Evolutionary conservation across 35 echinoderm and acorn worm genomes (phyloP).

Genomic region (Nesometra sesokonis): DNA sequence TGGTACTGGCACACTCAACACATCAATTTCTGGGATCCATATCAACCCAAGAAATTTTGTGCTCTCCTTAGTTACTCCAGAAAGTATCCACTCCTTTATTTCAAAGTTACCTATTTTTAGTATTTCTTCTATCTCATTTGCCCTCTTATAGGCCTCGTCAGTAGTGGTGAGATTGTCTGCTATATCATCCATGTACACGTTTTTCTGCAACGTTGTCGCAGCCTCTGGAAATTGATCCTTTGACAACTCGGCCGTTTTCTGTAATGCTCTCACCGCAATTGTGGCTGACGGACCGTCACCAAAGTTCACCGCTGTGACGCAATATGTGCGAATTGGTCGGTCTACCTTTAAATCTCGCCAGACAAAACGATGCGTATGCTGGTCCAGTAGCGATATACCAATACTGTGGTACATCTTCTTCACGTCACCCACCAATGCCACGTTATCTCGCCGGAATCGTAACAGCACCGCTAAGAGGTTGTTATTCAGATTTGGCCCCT

Average conservation of each 20-base stretch:
- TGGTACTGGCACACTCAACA: too few species aligned
- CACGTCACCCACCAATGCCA: too few species aligned
- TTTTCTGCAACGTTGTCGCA: too few species aligned
- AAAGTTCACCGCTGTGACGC: too few species aligned
- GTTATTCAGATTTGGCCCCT: too few species aligned
- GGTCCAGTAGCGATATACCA: too few species aligned
- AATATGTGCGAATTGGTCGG: too few species aligned
- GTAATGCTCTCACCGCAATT: slow-evolving; percentile 12
- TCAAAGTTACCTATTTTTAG: neutral
- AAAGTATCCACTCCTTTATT: slow-evolving; percentile 10
- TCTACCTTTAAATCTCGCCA: too few species aligned
- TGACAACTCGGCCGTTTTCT: slow-evolving; percentile 12
- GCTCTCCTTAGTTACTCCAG: neutral
- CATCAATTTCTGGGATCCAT: neutral
- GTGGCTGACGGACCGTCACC: slow-evolving; percentile 11
- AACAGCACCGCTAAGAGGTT: too few species aligned
- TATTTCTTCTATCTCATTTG: neutral
- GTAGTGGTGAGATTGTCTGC: neutral
- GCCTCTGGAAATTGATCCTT: neutral
- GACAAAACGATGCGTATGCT: too few species aligned
- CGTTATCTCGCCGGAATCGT: too few species aligned
- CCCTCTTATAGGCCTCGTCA: neutral
- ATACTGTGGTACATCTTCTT: too few species aligned
- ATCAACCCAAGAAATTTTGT: slow-evolving; percentile 5
- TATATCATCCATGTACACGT: slow-evolving; percentile 14